These are phyloP conservation scores for Spinus olivaceus DNA, from an alignment of 2,797 vertebrate genomes.

Conservation along the genomic window DNA sequence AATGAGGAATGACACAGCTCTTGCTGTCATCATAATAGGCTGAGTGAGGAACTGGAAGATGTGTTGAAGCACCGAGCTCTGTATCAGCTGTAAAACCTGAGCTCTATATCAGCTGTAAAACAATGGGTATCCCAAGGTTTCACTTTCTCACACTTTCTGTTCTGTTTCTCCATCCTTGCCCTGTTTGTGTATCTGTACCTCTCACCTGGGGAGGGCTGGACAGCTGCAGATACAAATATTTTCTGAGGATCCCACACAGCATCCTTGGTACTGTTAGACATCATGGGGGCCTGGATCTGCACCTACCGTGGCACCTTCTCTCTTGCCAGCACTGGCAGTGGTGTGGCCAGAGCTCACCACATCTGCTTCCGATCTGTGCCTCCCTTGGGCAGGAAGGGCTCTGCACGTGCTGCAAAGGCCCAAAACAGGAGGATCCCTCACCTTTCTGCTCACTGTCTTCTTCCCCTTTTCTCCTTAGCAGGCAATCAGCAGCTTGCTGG, in stretches of 20 bases:
- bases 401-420: neutral
- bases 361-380: neutral
- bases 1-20: neutral
- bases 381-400: neutral
- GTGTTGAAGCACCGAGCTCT: neutral
- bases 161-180: neutral
- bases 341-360: neutral
- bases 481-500: neutral
- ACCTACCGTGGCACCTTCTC: neutral
- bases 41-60: neutral
- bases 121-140: neutral
- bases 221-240: neutral
- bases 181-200: neutral
- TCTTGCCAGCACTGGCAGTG: neutral
- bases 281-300: fast-evolving
- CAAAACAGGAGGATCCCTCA: neutral
- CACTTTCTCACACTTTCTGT: neutral
- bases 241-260: neutral
- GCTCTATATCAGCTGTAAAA: neutral
- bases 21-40: fast-evolving
- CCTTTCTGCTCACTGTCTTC: no score
- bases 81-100: neutral
- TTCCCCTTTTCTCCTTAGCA: neutral
- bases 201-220: fast-evolving
- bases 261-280: neutral